These are phyloP conservation scores for Lamellibrachia satsuma DNA, from an alignment of 2,888 invertebrate species.

Conservation along the genomic window DNA sequence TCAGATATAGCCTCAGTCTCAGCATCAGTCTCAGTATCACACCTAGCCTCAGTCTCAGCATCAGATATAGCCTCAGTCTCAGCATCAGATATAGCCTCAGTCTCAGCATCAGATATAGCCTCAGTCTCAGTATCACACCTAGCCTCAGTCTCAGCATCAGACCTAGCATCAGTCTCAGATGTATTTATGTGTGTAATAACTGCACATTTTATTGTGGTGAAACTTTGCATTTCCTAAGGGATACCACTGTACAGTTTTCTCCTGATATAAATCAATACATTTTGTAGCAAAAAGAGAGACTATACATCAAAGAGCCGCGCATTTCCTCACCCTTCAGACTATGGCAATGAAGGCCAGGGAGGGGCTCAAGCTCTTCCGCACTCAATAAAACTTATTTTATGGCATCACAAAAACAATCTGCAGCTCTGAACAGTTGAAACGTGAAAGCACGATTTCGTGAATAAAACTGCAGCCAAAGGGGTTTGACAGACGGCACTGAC, in stretches of 20 bases:
- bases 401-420: background rate
- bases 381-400: background rate
- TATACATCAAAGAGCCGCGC: background rate
- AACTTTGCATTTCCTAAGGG: background rate
- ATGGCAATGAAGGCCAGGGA: background rate
- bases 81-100: too few species aligned
- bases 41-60: too few species aligned
- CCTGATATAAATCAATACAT: background rate
- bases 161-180: too few species aligned
- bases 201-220: too few species aligned
- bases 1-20: too few species aligned
- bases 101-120: too few species aligned
- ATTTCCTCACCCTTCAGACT: background rate
- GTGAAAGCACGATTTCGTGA: background rate
- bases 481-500: background rate
- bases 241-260: background rate
- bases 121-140: too few species aligned
- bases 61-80: too few species aligned
- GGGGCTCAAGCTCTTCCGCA: background rate
- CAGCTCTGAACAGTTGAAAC: background rate
- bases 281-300: background rate
- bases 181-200: too few species aligned
- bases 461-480: background rate
- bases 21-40: too few species aligned
- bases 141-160: too few species aligned